Base-by-base conservation (phyloP, 37 sponge, comb jelly and placozoan species). In the Trichoplax adhaerens region DNA sequence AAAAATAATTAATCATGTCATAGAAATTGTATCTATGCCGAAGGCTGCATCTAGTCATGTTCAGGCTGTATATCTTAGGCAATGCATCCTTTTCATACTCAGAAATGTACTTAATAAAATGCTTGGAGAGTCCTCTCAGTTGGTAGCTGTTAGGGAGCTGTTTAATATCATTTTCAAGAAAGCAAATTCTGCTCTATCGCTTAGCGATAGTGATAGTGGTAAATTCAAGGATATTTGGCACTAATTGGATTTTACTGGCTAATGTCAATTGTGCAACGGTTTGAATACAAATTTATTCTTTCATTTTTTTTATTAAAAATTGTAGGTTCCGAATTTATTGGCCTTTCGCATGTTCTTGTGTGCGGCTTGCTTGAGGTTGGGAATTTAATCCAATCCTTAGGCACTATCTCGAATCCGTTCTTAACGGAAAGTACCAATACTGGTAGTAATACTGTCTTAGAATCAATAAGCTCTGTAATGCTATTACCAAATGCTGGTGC, bases 61-160 rank as follows among this genome's bases (percentile, higher is more conserved):
- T 57, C 53, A 57, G 56, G 56, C 29, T 3, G n/a, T 98, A 59
- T 86, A 86, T 80, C 80, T 87, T 4, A 80, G 99, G 51, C 84
- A 89, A 67, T 88, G 93, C 68, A 79, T 98, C 62, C 54, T 80
- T 50, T 98, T 98, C 72, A 83, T 98, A 8, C 76, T 98, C 63
- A 62, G 79, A 3, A 76, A 74, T 4, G 64, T 84, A 8, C 78
- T 86, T 54, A 80, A 81, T 48, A 73, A 75, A 1, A 82, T 91
- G 10, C 81, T 92, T 3, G 80, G 89, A 50, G 99, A 98, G 71
- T 74, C 87, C 2, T 78, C 85, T 1, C 93, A 92, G 79, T 80
- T 89, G 3, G 53, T 79, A 0, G 85, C 85, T 2, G 93, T 90
- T n/a, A 79, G 72, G 75, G 80, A 84, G 58, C 77, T 93, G 56